phyloP scores from a whole-genome alignment of 2,888 invertebrate species.

The Hypomecis punctinalis region DNA sequence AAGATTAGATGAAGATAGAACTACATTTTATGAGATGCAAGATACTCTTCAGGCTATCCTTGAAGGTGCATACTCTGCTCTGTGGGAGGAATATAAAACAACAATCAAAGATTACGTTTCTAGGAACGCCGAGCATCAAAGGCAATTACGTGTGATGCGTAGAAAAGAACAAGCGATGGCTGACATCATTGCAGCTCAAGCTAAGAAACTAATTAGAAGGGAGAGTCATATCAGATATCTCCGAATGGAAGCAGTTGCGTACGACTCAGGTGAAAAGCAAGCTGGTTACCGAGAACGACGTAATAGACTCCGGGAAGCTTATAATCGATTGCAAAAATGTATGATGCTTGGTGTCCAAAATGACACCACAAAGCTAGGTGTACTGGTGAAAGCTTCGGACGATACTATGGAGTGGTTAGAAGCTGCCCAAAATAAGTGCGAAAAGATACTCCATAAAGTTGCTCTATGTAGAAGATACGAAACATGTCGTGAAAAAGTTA shows the following conservation, averaged over 20 bases:
- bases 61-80: not conserved
- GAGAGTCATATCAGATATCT: slow-evolving; percentile 3
- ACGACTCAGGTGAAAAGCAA: slow-evolving; percentile 18
- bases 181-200: slow-evolving; percentile 14
- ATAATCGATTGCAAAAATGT: not conserved
- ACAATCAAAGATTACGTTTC: slow-evolving; percentile 2
- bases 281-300: slow-evolving; percentile 11
- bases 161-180: slow-evolving; percentile 5
- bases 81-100: slow-evolving; percentile 3
- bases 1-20: slow-evolving; percentile 3
- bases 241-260: not conserved
- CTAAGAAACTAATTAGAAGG: not conserved
- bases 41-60: not conserved
- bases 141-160: slow-evolving; percentile 7
- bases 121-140: slow-evolving; percentile 6
- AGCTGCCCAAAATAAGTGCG: not conserved
- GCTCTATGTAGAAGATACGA: slow-evolving; percentile 17
- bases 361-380: not conserved
- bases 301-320: slow-evolving; percentile 8
- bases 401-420: not conserved
- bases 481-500: slow-evolving; percentile 11
- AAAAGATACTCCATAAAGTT: slow-evolving; percentile 7
- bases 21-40: not conserved
- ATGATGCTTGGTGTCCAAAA: not conserved
- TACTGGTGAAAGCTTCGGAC: slow-evolving; percentile 2